Conservation (phyloP, 2,113 vertebrate species). For the Platysternon megacephalum region DNA sequence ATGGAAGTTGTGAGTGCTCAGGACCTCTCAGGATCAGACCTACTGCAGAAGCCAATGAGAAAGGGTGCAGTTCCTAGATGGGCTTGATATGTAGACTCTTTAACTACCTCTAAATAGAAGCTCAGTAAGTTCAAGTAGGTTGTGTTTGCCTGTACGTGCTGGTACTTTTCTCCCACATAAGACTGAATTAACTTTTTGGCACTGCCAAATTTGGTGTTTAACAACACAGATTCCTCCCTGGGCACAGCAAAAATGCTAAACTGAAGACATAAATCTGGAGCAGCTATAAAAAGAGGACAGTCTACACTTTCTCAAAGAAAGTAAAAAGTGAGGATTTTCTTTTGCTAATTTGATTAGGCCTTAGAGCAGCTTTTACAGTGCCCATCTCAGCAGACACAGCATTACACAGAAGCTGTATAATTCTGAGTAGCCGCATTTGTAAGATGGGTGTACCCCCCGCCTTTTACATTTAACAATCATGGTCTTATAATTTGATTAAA, state of each 20-base stretch:
- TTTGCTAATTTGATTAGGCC: background rate
- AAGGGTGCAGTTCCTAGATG: background rate
- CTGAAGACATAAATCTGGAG: background rate
- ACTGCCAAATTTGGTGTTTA: background rate
- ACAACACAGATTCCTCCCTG: background rate
- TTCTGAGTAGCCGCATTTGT: slow-evolving; percentile 22
- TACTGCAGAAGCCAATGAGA: background rate
- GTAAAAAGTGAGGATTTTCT: background rate
- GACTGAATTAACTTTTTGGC: slow-evolving; percentile 6
- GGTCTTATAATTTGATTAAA: slow-evolving; percentile 30
- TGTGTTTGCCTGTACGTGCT: slow-evolving; percentile 17
- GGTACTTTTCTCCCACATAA: slow-evolving; percentile 7
- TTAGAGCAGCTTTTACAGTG: background rate
- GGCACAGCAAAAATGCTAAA: background rate
- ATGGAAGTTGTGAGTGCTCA: background rate
- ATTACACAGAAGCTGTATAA: slow-evolving; percentile 17
- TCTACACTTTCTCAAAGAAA: background rate
- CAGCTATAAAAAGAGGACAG: background rate
- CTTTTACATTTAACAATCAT: slow-evolving; percentile 38
- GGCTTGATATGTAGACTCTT: background rate
- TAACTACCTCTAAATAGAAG: slow-evolving; percentile 7
- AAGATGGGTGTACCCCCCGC: background rate
- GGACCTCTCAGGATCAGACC: background rate
- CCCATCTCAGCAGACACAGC: background rate
- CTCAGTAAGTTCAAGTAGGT: background rate